Evolutionary conservation across 1,140 invertebrate species (phyloP), one percentile per base, ranked within the genome.

Genomic region (Gonioctena quinquepunctata): DNA sequence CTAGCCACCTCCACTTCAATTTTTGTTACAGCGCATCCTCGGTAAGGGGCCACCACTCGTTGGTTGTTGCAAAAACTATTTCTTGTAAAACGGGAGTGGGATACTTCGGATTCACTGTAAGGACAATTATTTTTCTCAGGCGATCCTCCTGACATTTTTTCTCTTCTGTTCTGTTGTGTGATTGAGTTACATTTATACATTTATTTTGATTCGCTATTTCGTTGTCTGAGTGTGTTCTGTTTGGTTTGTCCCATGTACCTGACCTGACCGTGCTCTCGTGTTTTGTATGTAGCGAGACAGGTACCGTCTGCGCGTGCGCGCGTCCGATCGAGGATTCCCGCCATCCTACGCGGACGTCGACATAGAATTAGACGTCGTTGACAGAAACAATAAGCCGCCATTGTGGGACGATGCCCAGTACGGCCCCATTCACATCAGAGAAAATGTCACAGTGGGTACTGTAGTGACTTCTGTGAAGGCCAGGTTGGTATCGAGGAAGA

Each of bases 401-500:
- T 89, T 96, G 84, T 97, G 95, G 95, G 94, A 96, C 89, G 89
- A 90, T 86, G 90, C 88, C 87, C 90, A 94, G 87, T 97, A 97
- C 90, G 94, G 94, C 87, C 94, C 94, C 88, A 95, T 95, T 89
- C 92, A 93, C 90, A 94, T 97, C 90, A 93, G 92, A 90, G 95
- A 97, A 93, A 96, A 96, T 93, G 93, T 96, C 89, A 95, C 94
- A 90, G 93, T 96, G 89, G 94, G 95, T 91, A 95, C 94, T 87
- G 91, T 94, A 90, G 94, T 97, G 89, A 96, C 93, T 87, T 92
- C 94, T 87, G 91, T 96, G 85, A 96, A 96, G 92, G 95, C 95
- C 89, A 96, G 94, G 94, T 96, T 95, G 93, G 94, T 96, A 93
- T 92, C 85, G 85, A 83, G 28, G 21, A 63, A 33, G 18, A 62